Evolutionary conservation across 23 tunicate species (phyloP).

Genomic region (Botrylloides violaceus): DNA sequence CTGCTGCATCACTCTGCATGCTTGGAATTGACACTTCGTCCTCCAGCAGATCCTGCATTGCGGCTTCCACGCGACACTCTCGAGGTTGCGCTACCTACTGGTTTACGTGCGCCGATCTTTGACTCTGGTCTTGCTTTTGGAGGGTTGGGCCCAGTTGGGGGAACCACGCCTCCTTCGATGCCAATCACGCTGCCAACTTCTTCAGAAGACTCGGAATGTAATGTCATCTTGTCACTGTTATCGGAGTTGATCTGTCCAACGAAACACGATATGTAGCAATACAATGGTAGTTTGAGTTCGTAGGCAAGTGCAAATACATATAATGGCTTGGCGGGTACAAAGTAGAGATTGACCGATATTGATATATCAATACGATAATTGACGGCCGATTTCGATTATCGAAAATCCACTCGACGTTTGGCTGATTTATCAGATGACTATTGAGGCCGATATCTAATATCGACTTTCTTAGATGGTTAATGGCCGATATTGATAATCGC

Average conservation of each 20-base stretch:
- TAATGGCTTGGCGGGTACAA: no score
- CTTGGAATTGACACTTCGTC: conserved; percentile 13
- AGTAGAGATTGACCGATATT: no score
- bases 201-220: conserved; percentile 43
- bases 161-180: conserved; percentile 26
- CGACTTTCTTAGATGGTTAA: no score
- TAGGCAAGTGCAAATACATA: no score
- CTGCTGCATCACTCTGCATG: conserved; percentile 14
- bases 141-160: not conserved
- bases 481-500: no score
- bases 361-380: no score
- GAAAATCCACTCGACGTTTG: no score
- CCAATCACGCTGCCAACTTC: conserved; percentile 70
- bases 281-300: no score
- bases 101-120: conserved; percentile 19
- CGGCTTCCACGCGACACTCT: conserved; percentile 45
- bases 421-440: no score
- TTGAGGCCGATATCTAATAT: no score
- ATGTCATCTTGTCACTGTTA: conserved; percentile 44
- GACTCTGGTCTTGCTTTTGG: conserved; percentile 21
- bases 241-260: conserved; percentile 5
- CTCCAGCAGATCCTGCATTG: conserved; percentile 27
- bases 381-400: no score
- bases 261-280: no score
- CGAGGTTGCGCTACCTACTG: conserved; percentile 41